Conservation (phyloP, 92 coral and sea anemone genomes). For the Anthopleura xanthogrammica region DNA sequence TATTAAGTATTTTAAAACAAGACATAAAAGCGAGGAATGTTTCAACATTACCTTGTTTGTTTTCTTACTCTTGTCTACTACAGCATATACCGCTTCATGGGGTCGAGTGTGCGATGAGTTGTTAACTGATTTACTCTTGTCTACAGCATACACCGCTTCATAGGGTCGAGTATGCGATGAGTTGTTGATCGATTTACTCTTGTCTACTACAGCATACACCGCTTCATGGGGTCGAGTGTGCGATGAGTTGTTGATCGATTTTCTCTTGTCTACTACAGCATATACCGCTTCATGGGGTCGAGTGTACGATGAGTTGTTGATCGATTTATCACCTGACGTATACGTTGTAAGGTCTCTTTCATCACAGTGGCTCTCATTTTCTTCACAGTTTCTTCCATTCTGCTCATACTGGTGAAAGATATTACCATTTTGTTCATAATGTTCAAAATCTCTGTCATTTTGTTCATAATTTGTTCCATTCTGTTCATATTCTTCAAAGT, state of each 20-base stretch:
- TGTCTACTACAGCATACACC: not conserved
- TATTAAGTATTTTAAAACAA: not conserved
- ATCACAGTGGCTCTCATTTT: not conserved
- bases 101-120: not conserved
- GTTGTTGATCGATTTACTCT: not conserved
- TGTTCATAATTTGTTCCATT: constrained; percentile 3
- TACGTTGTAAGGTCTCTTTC: not conserved
- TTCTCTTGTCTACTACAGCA: not conserved
- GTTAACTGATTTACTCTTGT: not conserved
- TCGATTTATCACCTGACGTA: not conserved
- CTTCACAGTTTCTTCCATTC: not conserved
- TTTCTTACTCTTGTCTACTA: not conserved
- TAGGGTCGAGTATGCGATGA: not conserved
- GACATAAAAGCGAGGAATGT: not conserved
- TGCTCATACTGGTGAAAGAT: not conserved
- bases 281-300: not conserved
- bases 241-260: not conserved
- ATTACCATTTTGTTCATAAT: not conserved
- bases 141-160: not conserved
- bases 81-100: not conserved
- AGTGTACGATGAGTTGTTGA: not conserved
- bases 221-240: not conserved
- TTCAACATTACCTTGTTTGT: not conserved
- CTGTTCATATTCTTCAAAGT: constrained; percentile 19
- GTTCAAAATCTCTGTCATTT: constrained; percentile 5